These are phyloP conservation scores for Megathymus violae DNA, from an alignment of 1,140 invertebrate species.

Conservation along the genomic window DNA sequence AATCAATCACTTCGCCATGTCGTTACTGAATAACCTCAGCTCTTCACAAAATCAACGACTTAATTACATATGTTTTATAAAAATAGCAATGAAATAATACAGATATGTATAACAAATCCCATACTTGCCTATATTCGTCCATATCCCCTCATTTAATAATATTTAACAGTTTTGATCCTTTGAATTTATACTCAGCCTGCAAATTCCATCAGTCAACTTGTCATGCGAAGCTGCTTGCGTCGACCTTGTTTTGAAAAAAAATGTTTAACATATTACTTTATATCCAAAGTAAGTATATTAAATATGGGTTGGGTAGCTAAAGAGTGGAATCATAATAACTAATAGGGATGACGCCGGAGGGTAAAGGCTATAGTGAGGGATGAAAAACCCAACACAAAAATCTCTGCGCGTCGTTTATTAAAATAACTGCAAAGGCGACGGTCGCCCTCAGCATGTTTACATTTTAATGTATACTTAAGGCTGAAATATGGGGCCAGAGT, in stretches of 20 bases:
- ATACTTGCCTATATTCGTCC: no score
- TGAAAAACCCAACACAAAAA: slow-evolving; percentile 22
- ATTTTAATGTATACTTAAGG: slow-evolving; percentile 60
- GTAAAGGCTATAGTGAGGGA: slow-evolving; percentile 16
- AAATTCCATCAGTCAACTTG: slow-evolving; percentile 26
- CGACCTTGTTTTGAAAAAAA: slow-evolving; percentile 13
- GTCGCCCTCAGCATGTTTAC: slow-evolving; percentile 51
- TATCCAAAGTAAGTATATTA: slow-evolving; percentile 18
- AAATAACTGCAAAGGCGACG: slow-evolving; percentile 56
- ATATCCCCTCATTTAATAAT: no score
- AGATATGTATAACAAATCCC: no score
- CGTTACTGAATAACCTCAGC: no score
- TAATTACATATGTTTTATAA: no score
- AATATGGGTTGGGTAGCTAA: background rate
- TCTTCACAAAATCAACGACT: no score
- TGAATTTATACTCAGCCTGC: background rate
- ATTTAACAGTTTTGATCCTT: no score
- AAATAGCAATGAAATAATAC: no score
- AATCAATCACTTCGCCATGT: no score
- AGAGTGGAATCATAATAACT: slow-evolving; percentile 19
- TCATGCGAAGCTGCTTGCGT: slow-evolving; percentile 22
- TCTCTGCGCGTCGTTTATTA: slow-evolving; percentile 49
- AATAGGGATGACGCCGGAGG: slow-evolving; percentile 19
- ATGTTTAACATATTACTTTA: slow-evolving; percentile 22
- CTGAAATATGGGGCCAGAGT: slow-evolving; percentile 50